These are phyloP conservation scores for Tipula vernalis DNA, from an alignment of 2,888 invertebrate genomes.

Conservation along the genomic window DNA sequence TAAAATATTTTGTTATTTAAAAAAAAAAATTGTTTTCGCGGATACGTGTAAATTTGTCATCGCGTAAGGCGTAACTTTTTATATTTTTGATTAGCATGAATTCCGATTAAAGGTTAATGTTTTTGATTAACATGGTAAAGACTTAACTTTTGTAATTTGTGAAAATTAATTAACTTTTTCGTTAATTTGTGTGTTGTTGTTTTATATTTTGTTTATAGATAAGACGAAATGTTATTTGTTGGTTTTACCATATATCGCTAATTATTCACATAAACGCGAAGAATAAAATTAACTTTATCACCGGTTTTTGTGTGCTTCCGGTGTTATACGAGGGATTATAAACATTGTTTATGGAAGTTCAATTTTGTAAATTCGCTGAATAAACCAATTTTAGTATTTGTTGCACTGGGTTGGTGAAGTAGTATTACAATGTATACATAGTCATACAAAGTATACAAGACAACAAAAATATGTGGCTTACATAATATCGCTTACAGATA, in stretches of 20 bases:
- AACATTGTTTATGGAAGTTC: not conserved
- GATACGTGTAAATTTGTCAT: not conserved
- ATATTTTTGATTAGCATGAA: not conserved
- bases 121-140: not conserved
- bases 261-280: not conserved
- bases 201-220: not conserved
- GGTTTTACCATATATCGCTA: not conserved
- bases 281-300: not conserved
- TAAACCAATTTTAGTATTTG: too few species aligned
- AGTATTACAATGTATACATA: too few species aligned
- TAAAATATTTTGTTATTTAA: not conserved
- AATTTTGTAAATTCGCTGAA: too few species aligned
- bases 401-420: too few species aligned
- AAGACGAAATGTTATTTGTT: not conserved
- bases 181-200: not conserved
- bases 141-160: not conserved
- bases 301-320: not conserved
- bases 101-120: not conserved
- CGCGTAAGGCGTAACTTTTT: not conserved
- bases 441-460: too few species aligned
- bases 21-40: not conserved
- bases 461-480: too few species aligned
- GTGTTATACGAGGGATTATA: not conserved
- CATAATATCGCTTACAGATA: too few species aligned
- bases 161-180: not conserved